Evolutionary conservation across 2,888 invertebrate species (phyloP).

Genomic region (Piscicola geometra): DNA sequence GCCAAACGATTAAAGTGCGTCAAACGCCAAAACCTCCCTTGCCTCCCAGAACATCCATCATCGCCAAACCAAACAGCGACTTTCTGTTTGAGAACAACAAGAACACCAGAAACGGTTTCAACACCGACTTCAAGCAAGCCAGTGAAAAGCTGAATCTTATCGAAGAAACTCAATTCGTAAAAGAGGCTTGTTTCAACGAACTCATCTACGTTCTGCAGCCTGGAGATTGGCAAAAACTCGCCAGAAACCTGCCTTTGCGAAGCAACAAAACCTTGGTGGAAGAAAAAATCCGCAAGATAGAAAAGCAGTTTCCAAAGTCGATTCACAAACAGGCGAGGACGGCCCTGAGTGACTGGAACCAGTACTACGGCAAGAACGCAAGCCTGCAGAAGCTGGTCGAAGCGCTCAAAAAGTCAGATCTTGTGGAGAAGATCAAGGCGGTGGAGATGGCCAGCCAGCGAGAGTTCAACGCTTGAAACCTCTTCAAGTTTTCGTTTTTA

Average conservation of each 20-base stretch:
- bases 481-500: no score
- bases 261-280: constrained; percentile 27
- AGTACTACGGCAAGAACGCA: constrained; percentile 39
- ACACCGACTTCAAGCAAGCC: constrained; percentile 25
- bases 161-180: constrained; percentile 31
- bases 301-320: constrained; percentile 36
- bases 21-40: constrained; percentile 17
- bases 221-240: constrained; percentile 43
- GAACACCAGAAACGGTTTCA: background rate
- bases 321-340: constrained; percentile 37
- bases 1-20: constrained; percentile 17
- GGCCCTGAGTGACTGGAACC: constrained; percentile 42
- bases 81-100: background rate
- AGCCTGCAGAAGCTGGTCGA: constrained; percentile 39
- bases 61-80: constrained; percentile 10
- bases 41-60: constrained; percentile 29
- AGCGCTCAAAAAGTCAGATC: constrained; percentile 41
- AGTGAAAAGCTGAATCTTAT: constrained; percentile 27
- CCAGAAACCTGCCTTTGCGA: constrained; percentile 39
- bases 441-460: constrained; percentile 25
- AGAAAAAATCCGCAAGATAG: constrained; percentile 34
- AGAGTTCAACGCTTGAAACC: constrained; percentile 33
- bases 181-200: constrained; percentile 35
- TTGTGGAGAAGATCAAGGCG: constrained; percentile 40
- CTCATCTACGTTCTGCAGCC: constrained; percentile 25